These are phyloP conservation scores for Epinephelus cyanopodus DNA, from an alignment of 2,113 vertebrate genomes.

Conservation along the genomic window DNA sequence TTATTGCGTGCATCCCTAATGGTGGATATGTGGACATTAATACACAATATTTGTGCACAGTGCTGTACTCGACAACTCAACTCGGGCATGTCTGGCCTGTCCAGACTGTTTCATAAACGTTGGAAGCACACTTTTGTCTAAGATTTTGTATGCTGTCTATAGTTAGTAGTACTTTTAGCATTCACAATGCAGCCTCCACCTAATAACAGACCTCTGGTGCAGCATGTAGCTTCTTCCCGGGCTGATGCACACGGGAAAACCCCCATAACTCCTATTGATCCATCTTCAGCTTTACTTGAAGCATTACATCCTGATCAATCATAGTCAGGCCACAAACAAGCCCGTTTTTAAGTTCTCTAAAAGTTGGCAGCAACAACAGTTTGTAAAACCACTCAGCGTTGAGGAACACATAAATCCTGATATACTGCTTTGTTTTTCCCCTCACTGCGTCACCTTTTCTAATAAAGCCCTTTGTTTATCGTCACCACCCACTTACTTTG, in stretches of 20 bases:
- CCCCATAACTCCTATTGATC: conserved; percentile 7
- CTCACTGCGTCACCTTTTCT: conserved; percentile 3
- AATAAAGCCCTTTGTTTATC: conserved; percentile 2
- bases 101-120: neutral
- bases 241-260: neutral
- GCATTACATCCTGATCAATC: conserved; percentile 23
- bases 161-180: neutral
- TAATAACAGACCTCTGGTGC: neutral
- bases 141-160: neutral
- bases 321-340: neutral
- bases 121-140: neutral
- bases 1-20: no score
- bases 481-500: conserved; percentile 7
- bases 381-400: neutral
- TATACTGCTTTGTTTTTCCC: neutral
- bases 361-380: neutral
- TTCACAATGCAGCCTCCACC: neutral
- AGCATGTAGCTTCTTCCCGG: neutral
- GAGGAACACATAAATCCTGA: neutral
- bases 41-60: no score
- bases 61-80: no score
- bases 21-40: no score
- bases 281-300: conserved; percentile 2
- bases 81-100: no score
- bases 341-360: neutral